These are phyloP conservation scores for Ctenicera cuprea DNA, from an alignment of 2,888 invertebrate species.

Conservation along the genomic window DNA sequence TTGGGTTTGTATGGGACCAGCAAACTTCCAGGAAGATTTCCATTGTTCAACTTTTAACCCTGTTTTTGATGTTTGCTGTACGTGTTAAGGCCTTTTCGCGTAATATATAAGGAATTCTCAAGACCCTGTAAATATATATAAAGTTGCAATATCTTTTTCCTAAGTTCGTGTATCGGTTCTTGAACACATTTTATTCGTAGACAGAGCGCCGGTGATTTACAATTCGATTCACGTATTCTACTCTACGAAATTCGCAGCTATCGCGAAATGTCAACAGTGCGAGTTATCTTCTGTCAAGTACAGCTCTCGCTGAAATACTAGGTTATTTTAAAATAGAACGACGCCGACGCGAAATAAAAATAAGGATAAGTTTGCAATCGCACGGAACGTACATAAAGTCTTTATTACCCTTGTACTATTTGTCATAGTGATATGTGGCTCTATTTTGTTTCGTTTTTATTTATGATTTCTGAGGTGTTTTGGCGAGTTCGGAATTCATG, in stretches of 20 bases:
- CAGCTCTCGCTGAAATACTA: constrained; percentile 46
- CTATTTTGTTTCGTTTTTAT: constrained; percentile 33
- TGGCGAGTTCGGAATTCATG: constrained; percentile 5
- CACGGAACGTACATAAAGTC: constrained; percentile 37
- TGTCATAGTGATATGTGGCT: constrained; percentile 42
- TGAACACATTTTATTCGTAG: constrained; percentile 37
- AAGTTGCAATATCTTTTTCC: constrained; percentile 27
- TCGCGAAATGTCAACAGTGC: constrained; percentile 49
- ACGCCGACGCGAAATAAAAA: constrained; percentile 40
- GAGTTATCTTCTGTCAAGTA: constrained; percentile 51
- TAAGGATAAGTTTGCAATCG: constrained; percentile 41
- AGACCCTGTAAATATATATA: constrained; percentile 14
- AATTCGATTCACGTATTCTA: constrained; percentile 50
- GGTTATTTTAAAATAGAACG: constrained; percentile 42
- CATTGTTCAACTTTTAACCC: constrained; percentile 26
- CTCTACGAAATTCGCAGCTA: constrained; percentile 50
- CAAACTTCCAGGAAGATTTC: constrained; percentile 21
- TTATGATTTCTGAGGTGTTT: constrained; percentile 7
- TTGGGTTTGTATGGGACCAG: constrained; percentile 9
- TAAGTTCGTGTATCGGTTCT: constrained; percentile 37
- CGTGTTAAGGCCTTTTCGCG: constrained; percentile 14
- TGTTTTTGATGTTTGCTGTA: constrained; percentile 5
- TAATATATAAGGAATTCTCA: background rate
- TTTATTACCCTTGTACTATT: constrained; percentile 40
- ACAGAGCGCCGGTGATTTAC: constrained; percentile 39